A percentile compares a stretch with the other conserved stretches of the same genome.
phyloP scores from a whole-genome alignment of 2,113 vertebrate species.

The Leucosticte australis region DNA sequence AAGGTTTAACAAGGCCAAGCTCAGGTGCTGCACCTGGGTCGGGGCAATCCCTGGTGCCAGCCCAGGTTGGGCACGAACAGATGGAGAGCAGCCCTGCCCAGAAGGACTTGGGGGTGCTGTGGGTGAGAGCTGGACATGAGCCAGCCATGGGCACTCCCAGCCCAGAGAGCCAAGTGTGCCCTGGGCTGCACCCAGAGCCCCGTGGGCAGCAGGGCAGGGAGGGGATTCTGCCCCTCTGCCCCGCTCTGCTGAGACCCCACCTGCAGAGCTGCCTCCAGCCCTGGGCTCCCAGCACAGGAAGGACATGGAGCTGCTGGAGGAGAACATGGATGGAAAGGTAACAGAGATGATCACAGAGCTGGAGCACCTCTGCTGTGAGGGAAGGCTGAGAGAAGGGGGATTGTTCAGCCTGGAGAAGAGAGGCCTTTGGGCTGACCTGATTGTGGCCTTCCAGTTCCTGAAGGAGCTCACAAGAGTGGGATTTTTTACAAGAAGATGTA shows the following conservation, averaged over 20 bases:
- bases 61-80: no score
- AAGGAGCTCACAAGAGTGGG: background rate
- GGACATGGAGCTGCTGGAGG: background rate
- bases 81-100: no score
- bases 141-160: background rate
- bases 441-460: background rate
- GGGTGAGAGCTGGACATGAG: background rate
- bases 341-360: background rate
- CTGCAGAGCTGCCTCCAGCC: background rate
- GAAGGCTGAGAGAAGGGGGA: background rate
- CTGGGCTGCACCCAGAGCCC: background rate
- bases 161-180: background rate
- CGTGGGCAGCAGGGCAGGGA: background rate
- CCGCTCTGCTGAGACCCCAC: background rate
- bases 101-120: no score
- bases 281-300: background rate
- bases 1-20: no score
- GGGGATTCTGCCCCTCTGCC: background rate
- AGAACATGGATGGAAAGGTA: no score
- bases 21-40: no score
- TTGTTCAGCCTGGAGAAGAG: background rate
- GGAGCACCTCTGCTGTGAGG: fast-evolving
- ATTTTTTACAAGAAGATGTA: background rate
- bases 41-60: no score
- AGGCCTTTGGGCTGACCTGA: fast-evolving